A percentile compares a stretch with the other conserved stretches of the same genome.
Conservation (phyloP, 1,140 invertebrate genomes). For the Ceratitis capitata region DNA sequence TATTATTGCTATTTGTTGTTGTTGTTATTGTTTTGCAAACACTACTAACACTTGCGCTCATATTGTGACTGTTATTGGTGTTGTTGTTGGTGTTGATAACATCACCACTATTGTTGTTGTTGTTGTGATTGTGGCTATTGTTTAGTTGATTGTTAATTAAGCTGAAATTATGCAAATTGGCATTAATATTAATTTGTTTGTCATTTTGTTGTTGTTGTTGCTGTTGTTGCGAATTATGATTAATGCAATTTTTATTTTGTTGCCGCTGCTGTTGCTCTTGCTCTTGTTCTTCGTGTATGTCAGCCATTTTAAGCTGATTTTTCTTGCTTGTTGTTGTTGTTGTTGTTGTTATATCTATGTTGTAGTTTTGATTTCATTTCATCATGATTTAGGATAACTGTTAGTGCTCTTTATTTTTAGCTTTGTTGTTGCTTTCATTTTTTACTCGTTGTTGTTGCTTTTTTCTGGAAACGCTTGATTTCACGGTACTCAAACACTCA, state of each 20-base stretch:
- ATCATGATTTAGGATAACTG: too few species aligned
- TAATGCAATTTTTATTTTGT: neutral
- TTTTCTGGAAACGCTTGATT: neutral
- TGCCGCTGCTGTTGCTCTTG: constrained; percentile 10
- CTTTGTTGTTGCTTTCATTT: neutral
- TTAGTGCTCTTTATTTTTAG: neutral
- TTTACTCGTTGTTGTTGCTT: neutral
- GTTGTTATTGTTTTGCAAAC: constrained; percentile 2
- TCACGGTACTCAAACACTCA: neutral
- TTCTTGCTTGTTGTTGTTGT: neutral
- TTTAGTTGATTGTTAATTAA: neutral
- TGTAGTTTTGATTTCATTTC: too few species aligned
- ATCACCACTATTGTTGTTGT: neutral
- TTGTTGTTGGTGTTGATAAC: neutral
- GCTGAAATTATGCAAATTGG: constrained; percentile 18
- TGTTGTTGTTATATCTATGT: neutral
- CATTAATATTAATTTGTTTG: neutral
- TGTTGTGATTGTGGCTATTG: constrained; percentile 37
- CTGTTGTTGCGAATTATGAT: neutral
- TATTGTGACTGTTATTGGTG: neutral
- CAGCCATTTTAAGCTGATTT: neutral
- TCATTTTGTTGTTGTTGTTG: neutral
- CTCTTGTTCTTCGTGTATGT: constrained; percentile 5
- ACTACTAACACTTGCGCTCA: neutral
- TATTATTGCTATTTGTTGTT: constrained; percentile 31